Percentiles rank a stretch among this genome's conserved stretches.
Conservation (phyloP, 2,113 vertebrate genomes). For the Cavia porcellus region DNA sequence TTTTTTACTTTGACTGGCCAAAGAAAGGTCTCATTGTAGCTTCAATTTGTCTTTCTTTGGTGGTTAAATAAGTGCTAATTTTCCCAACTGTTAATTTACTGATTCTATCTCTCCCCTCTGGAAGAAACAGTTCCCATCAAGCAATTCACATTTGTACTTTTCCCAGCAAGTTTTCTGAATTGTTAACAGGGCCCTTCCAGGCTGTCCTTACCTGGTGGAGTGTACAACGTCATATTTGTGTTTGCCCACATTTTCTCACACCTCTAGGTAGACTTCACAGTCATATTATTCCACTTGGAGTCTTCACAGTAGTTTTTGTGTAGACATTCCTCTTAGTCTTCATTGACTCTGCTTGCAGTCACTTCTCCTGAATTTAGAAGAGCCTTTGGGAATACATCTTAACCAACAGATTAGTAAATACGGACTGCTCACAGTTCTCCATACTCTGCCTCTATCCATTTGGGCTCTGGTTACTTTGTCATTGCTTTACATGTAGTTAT, state of each 20-base stretch:
- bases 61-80: constrained; percentile 39
- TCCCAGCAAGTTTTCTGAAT: neutral
- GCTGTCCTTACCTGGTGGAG: neutral
- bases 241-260: neutral
- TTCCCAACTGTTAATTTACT: constrained; percentile 47
- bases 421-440: neutral
- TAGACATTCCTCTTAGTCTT: neutral
- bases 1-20: neutral
- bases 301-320: neutral
- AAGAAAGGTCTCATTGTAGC: neutral
- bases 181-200: neutral
- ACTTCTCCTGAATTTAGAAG: neutral
- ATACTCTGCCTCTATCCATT: neutral
- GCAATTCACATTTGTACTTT: neutral
- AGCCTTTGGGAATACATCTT: neutral
- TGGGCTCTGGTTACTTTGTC: neutral
- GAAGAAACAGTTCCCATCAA: neutral
- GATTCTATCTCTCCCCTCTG: neutral
- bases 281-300: neutral
- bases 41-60: constrained; percentile 30
- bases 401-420: neutral
- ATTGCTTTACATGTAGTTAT: neutral
- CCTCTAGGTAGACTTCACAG: neutral
- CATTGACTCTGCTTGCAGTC: neutral
- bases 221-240: neutral